Base-by-base conservation (phyloP, 2,797 vertebrate species). In the Petrocephalus sullivani region DNA sequence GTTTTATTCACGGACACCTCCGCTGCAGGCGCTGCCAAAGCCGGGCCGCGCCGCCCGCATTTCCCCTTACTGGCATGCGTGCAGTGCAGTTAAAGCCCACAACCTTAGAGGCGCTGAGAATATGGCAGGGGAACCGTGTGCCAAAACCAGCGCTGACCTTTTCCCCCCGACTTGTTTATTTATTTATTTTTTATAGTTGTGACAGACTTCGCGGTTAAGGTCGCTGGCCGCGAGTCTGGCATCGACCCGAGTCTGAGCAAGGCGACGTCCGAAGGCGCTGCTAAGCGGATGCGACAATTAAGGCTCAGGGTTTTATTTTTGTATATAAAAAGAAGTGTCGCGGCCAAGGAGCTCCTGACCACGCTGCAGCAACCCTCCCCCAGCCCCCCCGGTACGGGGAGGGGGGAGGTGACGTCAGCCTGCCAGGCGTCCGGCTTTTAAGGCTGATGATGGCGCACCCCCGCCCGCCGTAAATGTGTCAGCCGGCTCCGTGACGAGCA, bases 251-350 rank as follows among this genome's bases (percentile, higher is more conserved):
- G 87, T 90, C 84, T 90, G 91, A 93, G 94, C 94, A 94, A 93
- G 96, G 95, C 94, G 96, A 96, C 95, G 96, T 91, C 87, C 90
- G 91, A 94, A 94, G 93, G 94, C 95, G 94, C 92, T 92, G 91
- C 88, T 93, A 95, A 95, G 95, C 96, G 94, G 94, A 96, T 89
- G 95, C 94, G 95, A 96, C 96, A 92, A 96, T 96, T 95, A 94
- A 94, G 94, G 92, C 92, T 94, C 89, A 54, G 89, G 93, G 93
- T 95, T 95, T 95, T 95, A 95, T 95, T 95, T 96, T 96, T 93
- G 92, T 78, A 78, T 8, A 89, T 3, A 46, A 46, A 46, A 4
- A 46, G 4, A 46, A 95, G 95, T 95, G 95, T 96, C 94, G 96
- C 93, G 90, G 93, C 93, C 91, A 91, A 93, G 91, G 91, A 91